These are phyloP conservation scores for Urosaurus nigricauda DNA, from an alignment of 2,797 vertebrate genomes.

Conservation along the genomic window DNA sequence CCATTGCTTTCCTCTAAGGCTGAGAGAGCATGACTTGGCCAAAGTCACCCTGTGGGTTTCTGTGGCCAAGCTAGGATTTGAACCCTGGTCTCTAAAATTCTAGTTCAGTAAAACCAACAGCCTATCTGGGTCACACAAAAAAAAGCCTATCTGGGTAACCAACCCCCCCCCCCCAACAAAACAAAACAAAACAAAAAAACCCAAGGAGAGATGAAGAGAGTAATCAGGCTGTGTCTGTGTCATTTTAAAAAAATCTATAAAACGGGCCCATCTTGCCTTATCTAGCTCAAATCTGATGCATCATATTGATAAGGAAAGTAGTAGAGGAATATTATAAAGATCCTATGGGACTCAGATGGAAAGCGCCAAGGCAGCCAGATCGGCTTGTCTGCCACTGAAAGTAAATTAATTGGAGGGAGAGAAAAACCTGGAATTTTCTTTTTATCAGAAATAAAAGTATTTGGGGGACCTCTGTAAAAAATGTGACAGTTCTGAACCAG, in stretches of 20 bases:
- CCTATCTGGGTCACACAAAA: background rate
- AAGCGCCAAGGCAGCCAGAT: background rate
- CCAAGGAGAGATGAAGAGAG: background rate
- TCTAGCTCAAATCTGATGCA: background rate
- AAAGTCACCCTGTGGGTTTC: no score
- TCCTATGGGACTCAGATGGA: background rate
- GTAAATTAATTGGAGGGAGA: background rate
- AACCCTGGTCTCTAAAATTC: no score
- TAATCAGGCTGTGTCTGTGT: background rate
- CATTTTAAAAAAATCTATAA: background rate
- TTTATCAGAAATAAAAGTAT: no score
- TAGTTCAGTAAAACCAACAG: background rate
- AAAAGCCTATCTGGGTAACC: background rate
- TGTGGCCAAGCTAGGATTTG: no score
- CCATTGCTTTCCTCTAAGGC: no score
- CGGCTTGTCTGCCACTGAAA: background rate
- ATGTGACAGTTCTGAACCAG: background rate
- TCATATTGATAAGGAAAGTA: background rate
- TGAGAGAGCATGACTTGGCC: no score
- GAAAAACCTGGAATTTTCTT: background rate
- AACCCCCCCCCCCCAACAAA: no score
- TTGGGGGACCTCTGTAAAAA: no score
- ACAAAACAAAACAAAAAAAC: background rate
- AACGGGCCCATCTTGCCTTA: background rate
- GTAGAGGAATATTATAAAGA: background rate